Base-by-base conservation (phyloP, 2,113 vertebrate genomes). In the Epinephelus fuscoguttatus region DNA sequence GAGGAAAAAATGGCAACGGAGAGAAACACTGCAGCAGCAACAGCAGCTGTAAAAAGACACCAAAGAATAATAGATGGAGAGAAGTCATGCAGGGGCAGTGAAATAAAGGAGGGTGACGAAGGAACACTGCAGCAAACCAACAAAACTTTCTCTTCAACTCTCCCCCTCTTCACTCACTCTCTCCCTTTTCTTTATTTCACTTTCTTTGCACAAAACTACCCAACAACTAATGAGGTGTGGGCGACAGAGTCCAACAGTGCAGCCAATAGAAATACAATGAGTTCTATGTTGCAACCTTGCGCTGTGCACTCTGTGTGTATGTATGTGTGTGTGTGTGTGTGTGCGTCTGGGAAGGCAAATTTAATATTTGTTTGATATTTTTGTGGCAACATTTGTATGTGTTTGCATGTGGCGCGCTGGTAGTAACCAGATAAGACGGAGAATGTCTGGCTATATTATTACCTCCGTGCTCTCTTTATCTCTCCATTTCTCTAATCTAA, bases 161-260 rank as follows among this genome's bases (percentile, higher is more conserved):
- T 75, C 25, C 76, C 14, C 45, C 74, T 72, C 21, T 53, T 50
- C 33, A 70, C 64, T 33, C 21, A 37, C 33, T 66, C n/a, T 60
- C 7, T 6, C 45, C 70, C n/a, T 33, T 67, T 70, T 62, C 23
- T 57, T 40, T 47, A 17, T 67, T 81, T 55, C 27, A 83, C 77
- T 87, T 75, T 71, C 75, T 84, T 81, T 52, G 13, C 72, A 67
- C 66, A 78, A 81, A 87, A 70, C 57, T 59, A 71, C 40, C 18
- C 49, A 87, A 82, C 75, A 85, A 40, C 71, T 88, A 91, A 84
- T 81, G 79, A 85, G 40, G 57, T 56, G 83, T 85, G 79, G 80
- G 89, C 7, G 45, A 61, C 47, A 60, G 80, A 86, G 72, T 70
- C 79, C 66, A 57, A 55, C 71, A 47, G 67, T 21, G 27, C 45